These are phyloP conservation scores for Callorhinus ursinus DNA, from an alignment of 2,113 vertebrate genomes.

Conservation along the genomic window DNA sequence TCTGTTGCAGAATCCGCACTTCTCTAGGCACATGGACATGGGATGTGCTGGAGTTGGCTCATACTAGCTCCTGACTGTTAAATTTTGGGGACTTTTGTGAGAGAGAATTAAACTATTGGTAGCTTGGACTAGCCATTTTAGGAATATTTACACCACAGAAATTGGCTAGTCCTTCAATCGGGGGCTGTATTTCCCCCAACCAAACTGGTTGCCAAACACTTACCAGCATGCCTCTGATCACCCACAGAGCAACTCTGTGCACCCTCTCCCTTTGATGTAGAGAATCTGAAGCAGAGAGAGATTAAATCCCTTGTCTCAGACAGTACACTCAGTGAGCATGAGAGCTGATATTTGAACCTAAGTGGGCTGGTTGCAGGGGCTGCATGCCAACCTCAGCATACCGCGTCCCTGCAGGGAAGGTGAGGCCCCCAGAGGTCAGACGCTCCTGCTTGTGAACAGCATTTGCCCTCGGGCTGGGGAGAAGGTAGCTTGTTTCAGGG, in stretches of 20 bases:
- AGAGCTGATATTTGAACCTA: neutral
- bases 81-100: neutral
- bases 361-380: too few species aligned
- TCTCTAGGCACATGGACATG: neutral
- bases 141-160: neutral
- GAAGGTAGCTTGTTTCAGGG: neutral
- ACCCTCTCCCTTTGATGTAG: neutral
- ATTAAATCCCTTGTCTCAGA: neutral
- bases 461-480: neutral
- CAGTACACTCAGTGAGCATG: neutral
- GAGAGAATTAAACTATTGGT: neutral
- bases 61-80: neutral
- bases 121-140: neutral
- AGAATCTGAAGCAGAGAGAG: neutral
- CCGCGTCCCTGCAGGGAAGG: neutral
- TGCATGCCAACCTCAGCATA: neutral
- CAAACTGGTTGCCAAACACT: neutral
- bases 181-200: neutral
- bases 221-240: neutral
- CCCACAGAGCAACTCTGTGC: too few species aligned
- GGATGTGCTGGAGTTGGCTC: neutral
- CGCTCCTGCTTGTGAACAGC: neutral
- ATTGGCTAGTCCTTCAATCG: neutral
- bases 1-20: neutral
- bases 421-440: neutral